Conservation (phyloP, 92 coral and sea anemone genomes). For the Plumapathes pennacea region DNA sequence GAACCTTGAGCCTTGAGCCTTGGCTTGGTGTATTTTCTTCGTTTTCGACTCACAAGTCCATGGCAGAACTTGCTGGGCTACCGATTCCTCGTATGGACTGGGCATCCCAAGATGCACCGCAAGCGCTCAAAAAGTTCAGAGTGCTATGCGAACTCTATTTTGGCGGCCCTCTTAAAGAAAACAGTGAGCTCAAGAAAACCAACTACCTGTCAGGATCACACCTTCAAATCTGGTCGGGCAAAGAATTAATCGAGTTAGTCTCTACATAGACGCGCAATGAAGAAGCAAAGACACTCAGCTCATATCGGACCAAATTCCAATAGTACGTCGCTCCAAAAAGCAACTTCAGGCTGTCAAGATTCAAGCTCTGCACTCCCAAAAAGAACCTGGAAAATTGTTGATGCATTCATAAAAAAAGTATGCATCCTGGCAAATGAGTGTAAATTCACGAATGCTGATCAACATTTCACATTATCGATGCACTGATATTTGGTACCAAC, state of each 20-base stretch:
- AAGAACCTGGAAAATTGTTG: constrained; percentile 49
- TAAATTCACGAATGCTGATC: constrained; percentile 37
- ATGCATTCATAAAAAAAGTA: constrained; percentile 54
- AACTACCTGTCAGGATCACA: too few relatives aligned
- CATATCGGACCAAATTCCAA: constrained; percentile 52
- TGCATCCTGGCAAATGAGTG: constrained; percentile 63
- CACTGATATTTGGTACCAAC: constrained; percentile 44
- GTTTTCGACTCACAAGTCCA: too few relatives aligned
- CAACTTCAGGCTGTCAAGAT: constrained; percentile 47
- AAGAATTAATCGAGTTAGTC: constrained; percentile 58
- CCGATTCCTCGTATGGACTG: constrained; percentile 64
- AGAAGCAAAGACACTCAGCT: constrained; percentile 31
- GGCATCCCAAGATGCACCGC: constrained; percentile 47
- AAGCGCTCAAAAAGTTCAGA: constrained; percentile 53
- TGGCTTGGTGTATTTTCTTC: too few relatives aligned
- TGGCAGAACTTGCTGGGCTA: constrained; percentile 51
- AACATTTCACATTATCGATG: constrained; percentile 46
- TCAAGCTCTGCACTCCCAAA: constrained; percentile 34
- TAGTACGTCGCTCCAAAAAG: constrained; percentile 39
- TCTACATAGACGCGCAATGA: constrained; percentile 55
- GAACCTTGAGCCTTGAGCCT: too few relatives aligned
- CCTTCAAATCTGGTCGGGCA: constrained; percentile 49
- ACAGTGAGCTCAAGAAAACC: constrained; percentile 24
- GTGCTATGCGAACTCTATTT: constrained; percentile 54
- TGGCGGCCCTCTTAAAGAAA: constrained; percentile 43